Percentiles rank a stretch among this genome's conserved stretches.
These are phyloP conservation scores for Rallus limicola DNA, from an alignment of 2,113 vertebrate species.

Conservation along the genomic window DNA sequence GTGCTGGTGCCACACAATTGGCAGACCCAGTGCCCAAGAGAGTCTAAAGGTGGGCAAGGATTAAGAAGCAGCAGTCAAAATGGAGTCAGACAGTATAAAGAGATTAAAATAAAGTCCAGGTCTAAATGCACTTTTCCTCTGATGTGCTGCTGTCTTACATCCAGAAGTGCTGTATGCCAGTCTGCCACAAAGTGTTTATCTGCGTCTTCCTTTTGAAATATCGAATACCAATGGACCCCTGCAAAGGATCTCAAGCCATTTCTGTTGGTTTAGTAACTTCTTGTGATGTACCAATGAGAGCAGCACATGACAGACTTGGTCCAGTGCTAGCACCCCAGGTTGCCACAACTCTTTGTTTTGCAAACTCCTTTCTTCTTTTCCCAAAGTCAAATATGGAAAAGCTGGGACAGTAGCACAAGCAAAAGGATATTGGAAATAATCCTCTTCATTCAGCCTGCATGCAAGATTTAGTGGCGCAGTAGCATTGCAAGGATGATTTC, in stretches of 20 bases:
- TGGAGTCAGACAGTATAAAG: not conserved
- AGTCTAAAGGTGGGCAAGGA: not conserved
- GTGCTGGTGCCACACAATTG: not conserved
- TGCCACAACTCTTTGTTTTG: slow-evolving; percentile 24
- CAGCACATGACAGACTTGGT: not conserved
- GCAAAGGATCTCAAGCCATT: not conserved
- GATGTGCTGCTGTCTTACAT: not conserved
- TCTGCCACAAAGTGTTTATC: not conserved
- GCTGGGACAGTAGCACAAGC: slow-evolving; percentile 42
- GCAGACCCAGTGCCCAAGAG: not conserved
- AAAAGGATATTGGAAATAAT: slow-evolving; percentile 64
- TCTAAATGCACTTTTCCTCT: not conserved
- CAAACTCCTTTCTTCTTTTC: slow-evolving; percentile 29
- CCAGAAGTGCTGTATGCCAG: not conserved
- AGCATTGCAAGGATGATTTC: slow-evolving; percentile 69
- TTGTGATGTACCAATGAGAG: not conserved
- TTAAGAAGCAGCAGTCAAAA: not conserved
- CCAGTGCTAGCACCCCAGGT: not conserved
- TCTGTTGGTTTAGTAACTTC: not conserved
- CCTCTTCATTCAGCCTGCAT: slow-evolving; percentile 46
- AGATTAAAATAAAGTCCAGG: not conserved
- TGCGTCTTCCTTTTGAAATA: slow-evolving; percentile 8
- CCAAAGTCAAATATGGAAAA: slow-evolving; percentile 58
- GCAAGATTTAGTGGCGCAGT: slow-evolving; percentile 47
- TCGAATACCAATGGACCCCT: not conserved